These are phyloP conservation scores for Meriones unguiculatus DNA, from an alignment of 2,113 vertebrate genomes.

Conservation along the genomic window DNA sequence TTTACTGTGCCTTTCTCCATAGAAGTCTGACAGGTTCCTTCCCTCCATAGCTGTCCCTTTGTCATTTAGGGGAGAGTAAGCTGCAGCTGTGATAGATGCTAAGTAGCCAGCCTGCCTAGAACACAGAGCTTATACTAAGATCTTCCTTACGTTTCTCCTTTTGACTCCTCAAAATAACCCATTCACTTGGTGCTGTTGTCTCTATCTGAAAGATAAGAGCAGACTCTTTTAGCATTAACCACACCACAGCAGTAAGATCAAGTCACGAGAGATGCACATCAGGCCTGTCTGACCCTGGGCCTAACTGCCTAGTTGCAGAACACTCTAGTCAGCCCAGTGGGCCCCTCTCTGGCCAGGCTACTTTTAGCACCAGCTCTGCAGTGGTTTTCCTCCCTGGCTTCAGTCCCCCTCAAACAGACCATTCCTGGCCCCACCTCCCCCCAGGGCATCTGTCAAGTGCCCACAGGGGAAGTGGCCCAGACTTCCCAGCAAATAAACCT, in stretches of 20 bases:
- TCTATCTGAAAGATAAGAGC: not conserved
- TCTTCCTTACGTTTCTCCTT: not conserved
- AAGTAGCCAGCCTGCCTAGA: not conserved
- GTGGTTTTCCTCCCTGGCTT: not conserved
- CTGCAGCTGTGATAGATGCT: not conserved
- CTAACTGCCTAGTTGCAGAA: not conserved
- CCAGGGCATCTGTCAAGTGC: not conserved
- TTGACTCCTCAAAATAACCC: not conserved
- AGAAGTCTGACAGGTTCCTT: not conserved
- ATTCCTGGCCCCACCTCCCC: not conserved
- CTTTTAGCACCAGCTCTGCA: not conserved
- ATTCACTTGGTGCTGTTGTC: rapidly evolving
- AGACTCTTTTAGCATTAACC: not conserved
- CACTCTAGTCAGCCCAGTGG: not conserved
- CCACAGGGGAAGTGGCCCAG: constrained; percentile 53
- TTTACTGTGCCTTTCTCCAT: not conserved
- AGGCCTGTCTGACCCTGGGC: rapidly evolving
- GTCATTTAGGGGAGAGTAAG: not conserved
- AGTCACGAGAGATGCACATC: not conserved
- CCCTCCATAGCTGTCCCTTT: not conserved
- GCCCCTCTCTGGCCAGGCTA: not conserved
- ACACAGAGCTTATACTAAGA: not conserved
- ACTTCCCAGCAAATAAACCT: constrained; percentile 72
- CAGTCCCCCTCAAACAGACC: not conserved
- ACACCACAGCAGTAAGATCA: not conserved